phyloP scores from a whole-genome alignment of 2,888 invertebrate genomes.

The Tiphia femorata region DNA sequence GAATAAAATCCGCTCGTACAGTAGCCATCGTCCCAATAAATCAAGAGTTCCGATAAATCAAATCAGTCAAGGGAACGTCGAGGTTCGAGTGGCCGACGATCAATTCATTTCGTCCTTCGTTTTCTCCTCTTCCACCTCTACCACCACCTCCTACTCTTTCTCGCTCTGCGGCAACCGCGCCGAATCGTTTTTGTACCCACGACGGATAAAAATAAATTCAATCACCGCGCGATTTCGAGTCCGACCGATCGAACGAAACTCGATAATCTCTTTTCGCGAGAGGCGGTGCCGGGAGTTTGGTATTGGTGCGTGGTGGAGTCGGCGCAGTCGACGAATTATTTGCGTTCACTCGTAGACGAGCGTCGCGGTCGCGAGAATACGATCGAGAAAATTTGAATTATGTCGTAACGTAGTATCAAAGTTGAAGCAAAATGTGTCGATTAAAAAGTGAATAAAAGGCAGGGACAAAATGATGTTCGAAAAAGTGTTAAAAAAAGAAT shows the following conservation, averaged over 20 bases:
- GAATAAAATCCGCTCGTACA: conserved; percentile 17
- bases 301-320: no score
- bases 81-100: conserved; percentile 7
- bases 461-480: no score
- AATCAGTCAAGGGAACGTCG: conserved; percentile 29
- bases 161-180: not conserved
- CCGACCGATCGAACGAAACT: not conserved
- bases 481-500: no score
- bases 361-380: no score
- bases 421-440: no score
- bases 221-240: conserved; percentile 6
- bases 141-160: not conserved
- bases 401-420: no score
- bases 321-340: no score
- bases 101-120: conserved; percentile 19
- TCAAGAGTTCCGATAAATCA: conserved; percentile 30
- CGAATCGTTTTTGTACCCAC: conserved; percentile 20
- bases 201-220: conserved; percentile 25
- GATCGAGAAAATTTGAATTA: no score
- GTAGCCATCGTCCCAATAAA: conserved; percentile 24
- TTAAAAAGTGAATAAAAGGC: no score
- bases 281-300: no score
- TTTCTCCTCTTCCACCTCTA: conserved; percentile 12
- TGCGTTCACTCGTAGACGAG: no score
- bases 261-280: no score